Conservation (phyloP, 2,113 vertebrate species). For the Eurystomus gularis region DNA sequence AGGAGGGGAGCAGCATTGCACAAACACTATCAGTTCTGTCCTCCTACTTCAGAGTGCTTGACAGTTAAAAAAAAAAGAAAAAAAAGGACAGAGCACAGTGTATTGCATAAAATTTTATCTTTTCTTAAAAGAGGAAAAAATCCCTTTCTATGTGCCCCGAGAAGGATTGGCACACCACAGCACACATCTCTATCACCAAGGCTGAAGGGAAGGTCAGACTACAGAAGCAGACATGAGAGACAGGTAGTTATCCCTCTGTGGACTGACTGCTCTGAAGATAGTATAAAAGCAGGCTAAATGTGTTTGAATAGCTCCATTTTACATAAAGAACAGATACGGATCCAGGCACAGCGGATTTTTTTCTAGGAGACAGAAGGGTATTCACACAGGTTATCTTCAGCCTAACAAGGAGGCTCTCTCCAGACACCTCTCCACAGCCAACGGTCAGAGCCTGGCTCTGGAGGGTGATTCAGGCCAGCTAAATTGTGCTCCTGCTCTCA, state of each 20-base stretch:
- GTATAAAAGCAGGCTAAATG: not conserved
- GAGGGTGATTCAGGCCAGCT: not conserved
- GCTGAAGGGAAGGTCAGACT: not conserved
- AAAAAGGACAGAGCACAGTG: not conserved
- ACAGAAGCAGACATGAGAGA: not conserved
- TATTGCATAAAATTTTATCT: not conserved
- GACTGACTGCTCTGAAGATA: not conserved
- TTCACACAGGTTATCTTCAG: not conserved
- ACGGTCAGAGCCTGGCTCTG: not conserved
- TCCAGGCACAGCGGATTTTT: not conserved
- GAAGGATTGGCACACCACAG: not conserved
- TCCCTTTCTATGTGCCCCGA: not conserved
- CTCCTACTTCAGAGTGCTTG: not conserved
- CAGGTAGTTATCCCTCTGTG: not conserved
- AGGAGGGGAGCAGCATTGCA: not conserved
- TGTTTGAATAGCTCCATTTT: not conserved
- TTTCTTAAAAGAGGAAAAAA: not conserved
- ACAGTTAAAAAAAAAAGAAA: not conserved
- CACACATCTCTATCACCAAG: not conserved
- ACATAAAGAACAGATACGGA: not conserved
- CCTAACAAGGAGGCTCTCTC: not conserved
- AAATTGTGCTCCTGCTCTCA: not conserved
- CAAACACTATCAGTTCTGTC: not conserved
- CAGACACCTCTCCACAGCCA: accelerated
- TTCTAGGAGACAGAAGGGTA: not conserved